phyloP scores from a whole-genome alignment of 2,888 invertebrate genomes.

The Ormyrus rosae region DNA sequence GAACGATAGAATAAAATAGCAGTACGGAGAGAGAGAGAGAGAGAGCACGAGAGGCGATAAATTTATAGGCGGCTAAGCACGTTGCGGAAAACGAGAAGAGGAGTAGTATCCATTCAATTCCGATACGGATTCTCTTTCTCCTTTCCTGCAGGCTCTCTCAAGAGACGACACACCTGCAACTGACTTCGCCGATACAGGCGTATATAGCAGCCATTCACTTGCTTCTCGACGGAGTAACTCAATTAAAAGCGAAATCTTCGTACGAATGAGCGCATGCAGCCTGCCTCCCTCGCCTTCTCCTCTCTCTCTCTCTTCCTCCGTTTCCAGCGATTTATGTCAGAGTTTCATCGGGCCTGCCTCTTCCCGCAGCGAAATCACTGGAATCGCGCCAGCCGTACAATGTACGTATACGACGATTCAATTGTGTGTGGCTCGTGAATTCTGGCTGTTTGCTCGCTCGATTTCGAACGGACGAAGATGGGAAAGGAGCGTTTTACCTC shows the following conservation, averaged over 20 bases:
- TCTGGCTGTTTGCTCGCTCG: conserved; percentile 9
- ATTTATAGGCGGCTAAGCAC: conserved; percentile 52
- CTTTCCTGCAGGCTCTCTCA: conserved; percentile 12
- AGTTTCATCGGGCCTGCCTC: not conserved
- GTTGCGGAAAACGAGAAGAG: conserved; percentile 47
- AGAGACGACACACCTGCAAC: conserved; percentile 29
- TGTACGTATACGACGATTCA: conserved; percentile 18
- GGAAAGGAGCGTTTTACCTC: not conserved
- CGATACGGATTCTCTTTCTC: conserved; percentile 35
- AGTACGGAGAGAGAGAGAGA: not conserved
- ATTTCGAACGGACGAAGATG: not conserved
- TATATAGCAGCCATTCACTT: conserved; percentile 4
- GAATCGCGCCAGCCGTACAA: conserved; percentile 40
- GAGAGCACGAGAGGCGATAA: conserved; percentile 30
- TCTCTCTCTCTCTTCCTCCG: not conserved
- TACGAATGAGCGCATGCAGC: not conserved
- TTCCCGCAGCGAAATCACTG: conserved; percentile 31
- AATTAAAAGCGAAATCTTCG: conserved; percentile 50
- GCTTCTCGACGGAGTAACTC: conserved; percentile 31
- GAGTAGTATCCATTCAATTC: conserved; percentile 38
- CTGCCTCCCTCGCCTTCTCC: not conserved
- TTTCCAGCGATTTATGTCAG: conserved; percentile 48
- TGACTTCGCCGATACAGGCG: not conserved
- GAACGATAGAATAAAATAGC: conserved; percentile 11
- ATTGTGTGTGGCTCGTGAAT: conserved; percentile 26